Evolutionary conservation across 1,140 invertebrate species (phyloP).

Genomic region (Venturia canescens): DNA sequence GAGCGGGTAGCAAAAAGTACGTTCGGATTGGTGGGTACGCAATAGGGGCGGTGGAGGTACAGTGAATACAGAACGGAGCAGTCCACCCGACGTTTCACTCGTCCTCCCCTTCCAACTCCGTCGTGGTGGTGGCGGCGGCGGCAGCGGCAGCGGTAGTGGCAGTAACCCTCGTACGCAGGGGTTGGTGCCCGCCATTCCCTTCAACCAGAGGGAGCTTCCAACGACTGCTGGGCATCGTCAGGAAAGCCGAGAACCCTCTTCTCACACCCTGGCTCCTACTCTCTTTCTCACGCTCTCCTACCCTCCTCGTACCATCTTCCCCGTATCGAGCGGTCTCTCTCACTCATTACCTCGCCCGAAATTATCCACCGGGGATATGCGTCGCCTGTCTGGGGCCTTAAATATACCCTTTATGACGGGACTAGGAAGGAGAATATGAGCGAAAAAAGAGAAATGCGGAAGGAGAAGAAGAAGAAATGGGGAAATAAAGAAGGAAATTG

Average conservation of each 20-base stretch:
- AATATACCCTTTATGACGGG: constrained; percentile 49
- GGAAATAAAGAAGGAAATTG: constrained; percentile 26
- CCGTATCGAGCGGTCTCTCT: constrained; percentile 21
- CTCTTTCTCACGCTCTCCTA: constrained; percentile 12
- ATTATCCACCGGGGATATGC: constrained; percentile 50
- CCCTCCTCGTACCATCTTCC: background rate
- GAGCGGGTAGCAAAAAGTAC: constrained; percentile 70
- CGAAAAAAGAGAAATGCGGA: constrained; percentile 34
- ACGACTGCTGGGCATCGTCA: constrained; percentile 35
- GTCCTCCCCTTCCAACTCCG: constrained; percentile 25
- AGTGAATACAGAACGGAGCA: constrained; percentile 48
- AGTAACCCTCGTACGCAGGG: constrained; percentile 36
- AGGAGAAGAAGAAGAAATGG: constrained; percentile 10
- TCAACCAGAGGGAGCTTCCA: background rate
- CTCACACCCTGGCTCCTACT: background rate
- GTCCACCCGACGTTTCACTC: constrained; percentile 38
- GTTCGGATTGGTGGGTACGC: constrained; percentile 68
- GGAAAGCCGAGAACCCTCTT: constrained; percentile 11
- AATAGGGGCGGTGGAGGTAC: constrained; percentile 59
- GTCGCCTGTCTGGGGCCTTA: constrained; percentile 47
- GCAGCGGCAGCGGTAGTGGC: background rate
- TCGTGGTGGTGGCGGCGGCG: constrained; percentile 3
- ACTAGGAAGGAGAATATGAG: background rate
- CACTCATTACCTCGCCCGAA: constrained; percentile 45
- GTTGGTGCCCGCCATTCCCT: constrained; percentile 16